A percentile compares a stretch with the other conserved stretches of the same genome.
phyloP scores from a whole-genome alignment of 2,113 vertebrate genomes.

The Neodon shergylaensis region DNA sequence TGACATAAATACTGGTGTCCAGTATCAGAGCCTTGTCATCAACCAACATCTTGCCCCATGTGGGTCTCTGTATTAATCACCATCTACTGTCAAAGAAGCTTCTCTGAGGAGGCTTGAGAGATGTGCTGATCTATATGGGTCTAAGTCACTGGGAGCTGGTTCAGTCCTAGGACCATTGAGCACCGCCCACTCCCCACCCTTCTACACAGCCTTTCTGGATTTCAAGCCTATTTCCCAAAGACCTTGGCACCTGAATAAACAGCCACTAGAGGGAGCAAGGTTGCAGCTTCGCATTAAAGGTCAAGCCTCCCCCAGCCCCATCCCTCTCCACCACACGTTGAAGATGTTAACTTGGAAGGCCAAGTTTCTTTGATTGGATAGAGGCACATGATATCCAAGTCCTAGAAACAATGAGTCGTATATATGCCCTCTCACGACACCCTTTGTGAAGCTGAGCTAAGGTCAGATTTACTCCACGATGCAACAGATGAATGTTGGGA shows the following conservation, averaged over 20 bases:
- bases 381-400: not conserved
- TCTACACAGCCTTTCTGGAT: not conserved
- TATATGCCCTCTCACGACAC: not conserved
- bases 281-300: slow-evolving; percentile 5
- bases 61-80: not conserved
- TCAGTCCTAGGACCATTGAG: not conserved
- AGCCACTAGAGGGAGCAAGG: slow-evolving; percentile 70
- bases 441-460: not conserved
- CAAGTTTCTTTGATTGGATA: not conserved
- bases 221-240: slow-evolving; percentile 16
- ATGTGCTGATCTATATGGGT: not conserved
- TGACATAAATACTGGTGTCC: not conserved
- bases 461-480: not conserved
- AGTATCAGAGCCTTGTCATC: not conserved
- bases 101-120: not conserved
- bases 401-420: not conserved
- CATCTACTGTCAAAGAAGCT: not conserved
- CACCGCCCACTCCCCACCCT: not conserved
- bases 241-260: not conserved
- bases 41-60: not conserved
- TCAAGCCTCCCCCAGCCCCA: fast-evolving
- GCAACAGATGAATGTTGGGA: fast-evolving
- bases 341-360: not conserved
- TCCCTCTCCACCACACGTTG: not conserved
- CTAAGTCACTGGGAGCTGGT: not conserved